Evolutionary conservation across 2,113 vertebrate genomes (phyloP).

Genomic region (Tringa solitaria): DNA sequence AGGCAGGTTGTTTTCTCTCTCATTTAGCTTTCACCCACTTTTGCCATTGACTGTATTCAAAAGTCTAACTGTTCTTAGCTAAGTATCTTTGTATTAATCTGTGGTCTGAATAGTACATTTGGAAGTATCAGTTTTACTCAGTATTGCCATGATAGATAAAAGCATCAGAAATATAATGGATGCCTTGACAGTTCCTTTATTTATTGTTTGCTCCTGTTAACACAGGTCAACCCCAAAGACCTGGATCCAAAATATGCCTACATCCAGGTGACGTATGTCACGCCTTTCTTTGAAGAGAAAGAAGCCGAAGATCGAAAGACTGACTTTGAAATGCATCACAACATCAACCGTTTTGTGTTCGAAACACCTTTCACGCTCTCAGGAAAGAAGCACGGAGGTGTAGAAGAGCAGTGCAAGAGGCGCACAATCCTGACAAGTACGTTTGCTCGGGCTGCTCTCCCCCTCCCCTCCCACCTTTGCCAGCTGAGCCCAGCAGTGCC

Average conservation of each 20-base stretch:
- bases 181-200: neutral
- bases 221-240: slow-evolving; percentile 95
- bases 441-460: neutral
- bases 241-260: slow-evolving; percentile 95
- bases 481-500: neutral
- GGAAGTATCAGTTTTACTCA: neutral
- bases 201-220: neutral
- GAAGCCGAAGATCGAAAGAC: slow-evolving; percentile 91
- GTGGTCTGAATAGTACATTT: neutral
- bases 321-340: slow-evolving; percentile 95
- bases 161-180: neutral
- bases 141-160: neutral
- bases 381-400: slow-evolving; percentile 93
- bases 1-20: neutral
- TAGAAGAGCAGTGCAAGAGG: slow-evolving; percentile 97
- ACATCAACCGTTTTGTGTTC: slow-evolving; percentile 94
- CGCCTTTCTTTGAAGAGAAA: slow-evolving; percentile 94
- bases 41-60: neutral
- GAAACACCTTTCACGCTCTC: slow-evolving; percentile 96
- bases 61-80: neutral
- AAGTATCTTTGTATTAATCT: neutral
- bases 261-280: slow-evolving; percentile 95
- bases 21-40: neutral
- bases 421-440: slow-evolving; percentile 92
- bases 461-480: accelerated